Evolutionary conservation across 2,888 invertebrate genomes (phyloP).

Genomic region (Diarsia dahlii): DNA sequence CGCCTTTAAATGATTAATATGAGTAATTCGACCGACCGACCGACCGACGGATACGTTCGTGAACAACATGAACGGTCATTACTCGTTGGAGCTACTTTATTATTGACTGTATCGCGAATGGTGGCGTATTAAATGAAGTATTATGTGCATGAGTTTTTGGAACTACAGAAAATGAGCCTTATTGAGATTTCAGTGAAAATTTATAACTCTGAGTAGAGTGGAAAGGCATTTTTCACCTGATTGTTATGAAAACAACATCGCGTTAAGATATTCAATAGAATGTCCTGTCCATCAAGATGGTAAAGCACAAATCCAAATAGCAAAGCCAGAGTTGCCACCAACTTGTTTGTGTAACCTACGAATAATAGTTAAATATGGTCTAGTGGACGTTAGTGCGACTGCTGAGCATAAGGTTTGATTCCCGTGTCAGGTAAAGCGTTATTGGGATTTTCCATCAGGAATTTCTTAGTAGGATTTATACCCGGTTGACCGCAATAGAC

Average conservation of each 20-base stretch:
- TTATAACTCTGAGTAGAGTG: neutral
- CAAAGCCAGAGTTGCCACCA: neutral
- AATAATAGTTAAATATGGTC: neutral
- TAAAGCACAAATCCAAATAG: neutral
- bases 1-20: conserved; percentile 32
- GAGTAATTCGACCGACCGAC: conserved; percentile 15
- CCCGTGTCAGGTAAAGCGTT: too few relatives aligned
- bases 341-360: neutral
- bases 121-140: neutral
- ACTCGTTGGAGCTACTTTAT: neutral
- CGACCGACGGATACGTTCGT: neutral
- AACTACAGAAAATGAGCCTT: neutral
- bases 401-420: too few relatives aligned
- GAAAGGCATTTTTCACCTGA: neutral
- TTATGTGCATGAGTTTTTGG: neutral
- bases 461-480: too few relatives aligned
- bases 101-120: neutral
- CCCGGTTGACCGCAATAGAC: too few relatives aligned
- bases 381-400: too few relatives aligned
- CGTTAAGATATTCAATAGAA: too few relatives aligned
- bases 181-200: neutral
- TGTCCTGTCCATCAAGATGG: too few relatives aligned
- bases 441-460: too few relatives aligned
- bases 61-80: neutral
- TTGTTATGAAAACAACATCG: neutral